Conservation (phyloP, 1,140 invertebrate genomes). For the Hestina assimilis region DNA sequence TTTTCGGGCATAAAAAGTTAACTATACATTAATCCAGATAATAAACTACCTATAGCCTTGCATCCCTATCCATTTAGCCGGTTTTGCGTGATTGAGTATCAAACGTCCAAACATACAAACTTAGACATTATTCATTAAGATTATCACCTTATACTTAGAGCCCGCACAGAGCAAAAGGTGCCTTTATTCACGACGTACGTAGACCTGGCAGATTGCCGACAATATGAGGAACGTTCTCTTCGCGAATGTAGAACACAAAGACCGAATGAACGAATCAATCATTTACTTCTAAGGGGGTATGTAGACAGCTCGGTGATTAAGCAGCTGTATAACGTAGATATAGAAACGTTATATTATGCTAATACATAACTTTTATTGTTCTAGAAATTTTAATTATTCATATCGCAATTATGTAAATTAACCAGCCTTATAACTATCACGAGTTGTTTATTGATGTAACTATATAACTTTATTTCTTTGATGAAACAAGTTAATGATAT, state of each 20-base stretch:
- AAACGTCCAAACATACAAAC: neutral
- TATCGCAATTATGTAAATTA: too few relatives aligned
- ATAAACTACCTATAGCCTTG: too few relatives aligned
- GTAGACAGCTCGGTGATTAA: conserved; percentile 31
- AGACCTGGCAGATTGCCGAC: conserved; percentile 34
- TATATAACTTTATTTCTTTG: too few relatives aligned
- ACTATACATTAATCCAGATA: too few relatives aligned
- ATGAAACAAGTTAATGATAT: too few relatives aligned
- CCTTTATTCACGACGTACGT: conserved; percentile 15
- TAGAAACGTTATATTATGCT: neutral
- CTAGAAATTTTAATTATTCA: too few relatives aligned
- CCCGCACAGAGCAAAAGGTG: conserved; percentile 11
- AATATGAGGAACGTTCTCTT: conserved; percentile 31
- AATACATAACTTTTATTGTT: too few relatives aligned
- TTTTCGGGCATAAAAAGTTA: too few relatives aligned
- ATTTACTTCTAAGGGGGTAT: conserved; percentile 22
- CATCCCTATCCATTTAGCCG: too few relatives aligned
- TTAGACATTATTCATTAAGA: neutral
- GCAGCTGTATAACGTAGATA: conserved; percentile 28
- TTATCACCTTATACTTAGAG: neutral
- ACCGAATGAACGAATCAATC: conserved; percentile 34
- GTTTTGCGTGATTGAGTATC: too few relatives aligned
- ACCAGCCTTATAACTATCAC: too few relatives aligned
- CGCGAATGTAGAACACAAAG: conserved; percentile 26
- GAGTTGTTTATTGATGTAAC: too few relatives aligned